Evolutionary conservation across 2,113 vertebrate genomes (phyloP).

Genomic region (Neomonachus schauinslandi): DNA sequence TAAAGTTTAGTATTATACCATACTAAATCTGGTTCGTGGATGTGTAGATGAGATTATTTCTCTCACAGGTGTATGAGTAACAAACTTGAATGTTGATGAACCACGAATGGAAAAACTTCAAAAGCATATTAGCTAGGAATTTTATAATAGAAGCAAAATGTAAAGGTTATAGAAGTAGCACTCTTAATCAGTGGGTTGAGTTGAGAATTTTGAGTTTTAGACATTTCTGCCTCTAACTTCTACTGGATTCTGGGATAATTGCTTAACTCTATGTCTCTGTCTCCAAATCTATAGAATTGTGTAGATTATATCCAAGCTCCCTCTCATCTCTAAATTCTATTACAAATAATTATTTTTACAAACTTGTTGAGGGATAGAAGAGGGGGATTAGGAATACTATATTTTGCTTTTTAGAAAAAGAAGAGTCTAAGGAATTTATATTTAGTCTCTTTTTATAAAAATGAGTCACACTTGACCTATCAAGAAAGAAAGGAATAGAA

Average conservation of each 20-base stretch:
- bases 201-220: conserved; percentile 7
- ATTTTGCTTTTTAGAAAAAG: conserved; percentile 47
- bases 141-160: background rate
- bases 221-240: background rate
- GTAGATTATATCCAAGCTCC: background rate
- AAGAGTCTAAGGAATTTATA: background rate
- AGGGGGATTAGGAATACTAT: background rate
- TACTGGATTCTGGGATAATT: background rate
- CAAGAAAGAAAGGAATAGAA: conserved; percentile 14
- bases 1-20: background rate
- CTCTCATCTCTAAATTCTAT: conserved; percentile 42
- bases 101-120: background rate
- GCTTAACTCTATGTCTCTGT: background rate
- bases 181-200: background rate
- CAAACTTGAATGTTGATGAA: background rate
- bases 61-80: background rate
- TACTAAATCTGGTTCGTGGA: background rate
- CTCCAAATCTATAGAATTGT: conserved; percentile 5
- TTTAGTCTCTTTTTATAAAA: conserved; percentile 39
- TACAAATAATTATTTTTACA: conserved; percentile 18
- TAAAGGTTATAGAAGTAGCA: background rate
- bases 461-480: background rate
- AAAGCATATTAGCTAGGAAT: background rate
- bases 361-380: background rate
- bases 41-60: background rate